Conservation (phyloP, 2,888 invertebrate species). For the Xylota sylvarum region DNA sequence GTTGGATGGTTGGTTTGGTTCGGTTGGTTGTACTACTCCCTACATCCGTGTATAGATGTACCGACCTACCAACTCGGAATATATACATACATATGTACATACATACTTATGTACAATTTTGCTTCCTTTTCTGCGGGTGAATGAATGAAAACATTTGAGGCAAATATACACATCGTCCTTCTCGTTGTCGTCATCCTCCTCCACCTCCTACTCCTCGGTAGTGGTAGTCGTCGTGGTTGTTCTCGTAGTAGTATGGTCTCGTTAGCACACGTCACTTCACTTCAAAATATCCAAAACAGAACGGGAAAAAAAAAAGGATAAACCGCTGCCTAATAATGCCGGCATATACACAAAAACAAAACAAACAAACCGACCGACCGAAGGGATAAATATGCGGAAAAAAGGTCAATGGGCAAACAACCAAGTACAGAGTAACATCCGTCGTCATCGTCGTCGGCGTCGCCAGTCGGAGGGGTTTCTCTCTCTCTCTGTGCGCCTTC, state of each 20-base stretch:
- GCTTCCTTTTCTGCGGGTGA: constrained; percentile 71
- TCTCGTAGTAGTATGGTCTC: constrained; percentile 56
- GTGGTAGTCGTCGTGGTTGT: background rate
- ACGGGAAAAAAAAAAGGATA: constrained; percentile 62
- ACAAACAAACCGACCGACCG: constrained; percentile 59
- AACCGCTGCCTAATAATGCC: constrained; percentile 71
- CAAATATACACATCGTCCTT: constrained; percentile 61
- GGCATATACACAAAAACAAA: constrained; percentile 66
- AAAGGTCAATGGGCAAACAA: constrained; percentile 69
- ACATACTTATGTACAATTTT: constrained; percentile 13
- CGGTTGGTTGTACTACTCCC: constrained; percentile 47
- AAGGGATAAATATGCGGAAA: constrained; percentile 71
- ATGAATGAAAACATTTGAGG: constrained; percentile 72
- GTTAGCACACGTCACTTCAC: constrained; percentile 76
- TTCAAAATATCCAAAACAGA: constrained; percentile 74
- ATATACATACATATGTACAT: constrained; percentile 14
- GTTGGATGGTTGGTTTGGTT: constrained; percentile 48
- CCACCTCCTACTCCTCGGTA: constrained; percentile 13
- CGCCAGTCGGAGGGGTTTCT: background rate
- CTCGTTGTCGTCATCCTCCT: constrained; percentile 29
- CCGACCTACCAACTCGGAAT: constrained; percentile 42
- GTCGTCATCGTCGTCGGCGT: constrained; percentile 17
- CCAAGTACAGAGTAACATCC: constrained; percentile 32
- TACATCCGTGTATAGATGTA: constrained; percentile 48
- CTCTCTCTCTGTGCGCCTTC: background rate